Evolutionary conservation across 2,888 invertebrate species (phyloP).

Genomic region (Acanthoscelides obtectus): DNA sequence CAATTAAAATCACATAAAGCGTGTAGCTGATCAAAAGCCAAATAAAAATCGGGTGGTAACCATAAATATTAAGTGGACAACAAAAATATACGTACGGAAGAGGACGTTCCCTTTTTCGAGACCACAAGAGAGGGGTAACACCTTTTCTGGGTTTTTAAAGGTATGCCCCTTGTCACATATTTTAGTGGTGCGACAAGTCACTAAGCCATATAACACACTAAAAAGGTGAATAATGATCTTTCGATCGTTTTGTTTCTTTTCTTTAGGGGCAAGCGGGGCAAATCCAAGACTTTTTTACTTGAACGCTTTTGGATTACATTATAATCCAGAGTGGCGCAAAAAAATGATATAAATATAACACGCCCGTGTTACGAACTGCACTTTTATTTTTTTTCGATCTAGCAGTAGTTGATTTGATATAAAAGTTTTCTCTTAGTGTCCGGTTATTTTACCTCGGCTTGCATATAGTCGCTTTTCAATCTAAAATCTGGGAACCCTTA

Average conservation of each 20-base stretch:
- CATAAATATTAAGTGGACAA: neutral
- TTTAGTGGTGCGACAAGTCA: neutral
- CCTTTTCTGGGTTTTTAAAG: neutral
- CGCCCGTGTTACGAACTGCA: too few species aligned
- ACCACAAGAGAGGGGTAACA: neutral
- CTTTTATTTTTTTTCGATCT: too few species aligned
- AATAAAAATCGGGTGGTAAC: neutral
- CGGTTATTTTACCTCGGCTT: too few species aligned
- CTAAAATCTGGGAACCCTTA: too few species aligned
- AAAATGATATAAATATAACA: too few species aligned
- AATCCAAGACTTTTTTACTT: too few species aligned
- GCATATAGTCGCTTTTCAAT: too few species aligned
- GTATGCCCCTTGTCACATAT: neutral
- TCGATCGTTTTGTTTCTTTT: neutral
- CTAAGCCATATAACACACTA: neutral
- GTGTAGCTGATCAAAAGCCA: neutral
- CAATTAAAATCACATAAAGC: neutral
- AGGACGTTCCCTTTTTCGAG: neutral
- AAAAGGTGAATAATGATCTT: neutral
- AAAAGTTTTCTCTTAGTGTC: too few species aligned
- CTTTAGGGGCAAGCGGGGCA: neutral
- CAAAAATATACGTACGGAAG: neutral
- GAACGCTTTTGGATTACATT: too few species aligned
- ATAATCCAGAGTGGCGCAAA: too few species aligned
- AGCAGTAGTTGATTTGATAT: too few species aligned